Base-by-base conservation (phyloP, 1,140 invertebrate species). In the Brevipalpus yothersi region DNA sequence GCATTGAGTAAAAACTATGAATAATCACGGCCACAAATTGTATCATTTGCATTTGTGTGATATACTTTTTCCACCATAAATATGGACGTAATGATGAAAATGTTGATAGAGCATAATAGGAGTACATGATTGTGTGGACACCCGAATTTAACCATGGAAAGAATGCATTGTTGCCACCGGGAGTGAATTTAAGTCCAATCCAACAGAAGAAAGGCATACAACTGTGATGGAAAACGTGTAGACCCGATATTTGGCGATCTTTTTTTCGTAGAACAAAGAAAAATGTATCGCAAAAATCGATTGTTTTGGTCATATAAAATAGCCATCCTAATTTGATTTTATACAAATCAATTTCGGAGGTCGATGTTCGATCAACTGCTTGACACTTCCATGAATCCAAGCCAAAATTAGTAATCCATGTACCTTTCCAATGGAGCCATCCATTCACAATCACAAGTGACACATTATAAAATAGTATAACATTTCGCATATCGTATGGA, bases 211-310 rank as follows among this genome's bases (percentile, higher is more conserved):
- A 53, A 15, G 53, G 40, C 53, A 60, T 56, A 19, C 23, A 45
- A 5, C 21, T n/a, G 41, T 60, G 59, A 51, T 60, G 59, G 41
- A 56, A 60, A 21, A 60, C 80, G 64, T 92, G 87, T 3, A 92
- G 74, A 69, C 88, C 88, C 9, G 83, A 86, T 56, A 92, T 70
- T 70, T 91, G 86, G 60, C 80, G 80, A 58, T 83, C 79, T 67
- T 90, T 90, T 69, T 90, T 89, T 42, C 86, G 76, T 43, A 90
- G 68, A 57, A 91, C 87, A 65, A 91, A 86, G 75, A 91, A 90
- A 63, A 85, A 58, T 31, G 73, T 74, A 63, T 75, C 73, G 53
- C 72, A 56, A 66, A 74, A 71, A 59, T 75, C 73, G n/a, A 74
- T 59, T 47, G 67, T 65, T 63, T 74, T 74, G 10, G 73, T 73